Percentiles rank a stretch among this genome's conserved stretches.
phyloP scores from a whole-genome alignment of 1,140 invertebrate species.

The Achroia grisella region DNA sequence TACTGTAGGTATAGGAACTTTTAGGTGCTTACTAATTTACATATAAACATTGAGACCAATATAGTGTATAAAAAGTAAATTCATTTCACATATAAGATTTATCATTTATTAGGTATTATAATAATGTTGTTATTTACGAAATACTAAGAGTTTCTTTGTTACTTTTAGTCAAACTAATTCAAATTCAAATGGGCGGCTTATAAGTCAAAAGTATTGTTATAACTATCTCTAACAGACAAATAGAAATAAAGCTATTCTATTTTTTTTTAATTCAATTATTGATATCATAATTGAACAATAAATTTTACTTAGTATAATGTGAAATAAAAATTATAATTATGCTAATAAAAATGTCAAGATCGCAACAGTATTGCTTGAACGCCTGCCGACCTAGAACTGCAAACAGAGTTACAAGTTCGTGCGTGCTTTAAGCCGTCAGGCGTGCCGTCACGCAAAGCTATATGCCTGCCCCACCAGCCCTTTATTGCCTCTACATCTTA shows the following conservation, averaged over 20 bases:
- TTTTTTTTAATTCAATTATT: neutral
- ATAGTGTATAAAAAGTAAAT: no score
- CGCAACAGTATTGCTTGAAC: slow-evolving; percentile 7
- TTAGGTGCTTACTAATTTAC: no score
- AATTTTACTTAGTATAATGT: neutral
- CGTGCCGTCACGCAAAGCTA: slow-evolving; percentile 52
- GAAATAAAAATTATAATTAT: neutral
- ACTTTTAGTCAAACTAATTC: no score
- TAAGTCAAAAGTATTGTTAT: no score
- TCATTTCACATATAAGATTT: no score
- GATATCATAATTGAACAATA: neutral
- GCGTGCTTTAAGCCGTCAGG: slow-evolving; percentile 42
- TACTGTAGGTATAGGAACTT: no score
- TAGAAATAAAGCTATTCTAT: neutral
- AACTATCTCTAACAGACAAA: neutral
- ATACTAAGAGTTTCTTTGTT: neutral
- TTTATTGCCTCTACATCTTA: slow-evolving; percentile 48
- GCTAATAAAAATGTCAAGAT: no score
- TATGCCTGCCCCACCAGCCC: slow-evolving; percentile 32
- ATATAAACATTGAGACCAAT: no score
- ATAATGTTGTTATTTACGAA: no score
- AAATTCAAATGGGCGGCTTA: no score
- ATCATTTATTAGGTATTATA: no score
- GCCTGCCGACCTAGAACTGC: slow-evolving; percentile 41
- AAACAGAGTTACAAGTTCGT: slow-evolving; percentile 24